Base-by-base conservation (phyloP, 2,888 invertebrate genomes). In the Sesamia inferens region DNA sequence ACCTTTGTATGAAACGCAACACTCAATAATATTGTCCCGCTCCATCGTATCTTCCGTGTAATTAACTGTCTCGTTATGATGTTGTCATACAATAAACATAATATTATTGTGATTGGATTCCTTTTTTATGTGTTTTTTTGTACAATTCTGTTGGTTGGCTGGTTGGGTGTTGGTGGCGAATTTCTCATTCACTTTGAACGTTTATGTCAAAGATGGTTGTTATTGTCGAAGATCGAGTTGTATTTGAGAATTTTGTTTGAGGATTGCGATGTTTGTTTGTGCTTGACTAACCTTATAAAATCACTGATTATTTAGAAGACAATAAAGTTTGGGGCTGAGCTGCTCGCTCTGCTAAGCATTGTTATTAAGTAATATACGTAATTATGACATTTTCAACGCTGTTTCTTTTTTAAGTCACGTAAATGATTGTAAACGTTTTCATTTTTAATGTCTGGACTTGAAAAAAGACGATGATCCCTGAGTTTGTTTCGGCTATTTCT, bases 31-130 rank as follows among this genome's bases (percentile, higher is more conserved):
- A 85, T 83, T 87, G 88, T 86, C 86, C 83, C 79, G 73, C 82
- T 87, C 79, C 77, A 72, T 71, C 85, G 86, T 82, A 82, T 90
- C 90, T 90, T 88, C 89, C 88, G 88, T 86, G 84, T 90, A 86
- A 88, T 88, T 89, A 90, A 84, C 81, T 82, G 80, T 74, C 71
- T 71, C 74, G 76, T 83, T 84, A 88, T 84, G 72, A 87, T 78
- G 78, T 85, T 83, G 80, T 79, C 80, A 80, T 78, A 86, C 75
- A 69, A 75, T 71, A 82, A 77, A 79, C 76, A 79, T 76, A 31
- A 82, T 83, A 79, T 71, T 67, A 71, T 78, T 71, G 64, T 68
- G 72, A 82, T 79, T 81, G 84, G 81, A 76, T 79, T 70, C 67
- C 62, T 77, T 68, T 82, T 74, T 73, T 80, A 61, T 64, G n/a